Base-by-base conservation (phyloP, 2,113 vertebrate species). In the Grammatotria lemairii region DNA sequence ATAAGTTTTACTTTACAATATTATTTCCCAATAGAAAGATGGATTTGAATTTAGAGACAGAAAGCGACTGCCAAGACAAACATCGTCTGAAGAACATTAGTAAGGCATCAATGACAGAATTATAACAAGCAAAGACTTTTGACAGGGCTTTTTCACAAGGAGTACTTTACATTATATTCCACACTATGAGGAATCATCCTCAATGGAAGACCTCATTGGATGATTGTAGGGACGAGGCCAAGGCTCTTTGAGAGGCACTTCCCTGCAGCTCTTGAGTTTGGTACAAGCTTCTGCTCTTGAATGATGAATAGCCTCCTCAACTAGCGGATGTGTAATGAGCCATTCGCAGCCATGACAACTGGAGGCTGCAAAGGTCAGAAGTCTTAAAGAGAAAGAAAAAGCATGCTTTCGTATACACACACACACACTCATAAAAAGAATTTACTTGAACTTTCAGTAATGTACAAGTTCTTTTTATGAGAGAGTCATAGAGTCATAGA, bases 271-370 rank as follows among this genome's bases (percentile, higher is more conserved):
- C 94, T 95, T 94, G 84, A 95, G 88, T 70, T 87, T 87, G 91
- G 94, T 88, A 88, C 89, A 91, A 85, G 89, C 93, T 91, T 90
- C 85, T 95, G 96, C 94, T 96, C 95, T 94, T 92, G 93, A 96
- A 94, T 95, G 89, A 96, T 96, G 95, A 94, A 96, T 96, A 88
- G 95, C 95, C 95, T 91, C 87, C 95, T 95, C 94, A 86, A 91
- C 90, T 86, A 85, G 95, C 91, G 81, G 49, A 95, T 94, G 86
- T 88, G 94, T 94, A 90, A 91, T 83, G 87, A 97, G 96, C 96
- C 96, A 95, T 96, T 95, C 93, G 94, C 96, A 96, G 95, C 96
- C 96, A 96, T 97, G 97, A 96, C 96, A 97, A 95, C 96, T 94
- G 75, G 17, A 87, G 86, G 87, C 87, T 87, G 85, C 85, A 91